A percentile compares a stretch with the other conserved stretches of the same genome.
Conservation (phyloP, 2,113 vertebrate species). For the Sarotherodon lohbergeri region DNA sequence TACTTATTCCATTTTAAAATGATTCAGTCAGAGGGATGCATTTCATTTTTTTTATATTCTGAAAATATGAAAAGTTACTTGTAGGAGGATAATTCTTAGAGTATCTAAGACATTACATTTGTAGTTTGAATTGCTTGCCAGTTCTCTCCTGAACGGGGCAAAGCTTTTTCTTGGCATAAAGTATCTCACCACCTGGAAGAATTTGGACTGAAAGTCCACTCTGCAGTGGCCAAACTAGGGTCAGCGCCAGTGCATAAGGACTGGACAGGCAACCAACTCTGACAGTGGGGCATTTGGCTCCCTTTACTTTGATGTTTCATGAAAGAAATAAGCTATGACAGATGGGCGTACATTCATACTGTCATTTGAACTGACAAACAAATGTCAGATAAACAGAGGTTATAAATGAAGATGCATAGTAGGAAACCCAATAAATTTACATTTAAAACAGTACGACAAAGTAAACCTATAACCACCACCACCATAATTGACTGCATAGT, state of each 20-base stretch:
- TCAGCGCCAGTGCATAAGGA: neutral
- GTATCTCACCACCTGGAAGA: neutral
- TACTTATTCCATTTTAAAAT: neutral
- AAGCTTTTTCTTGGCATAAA: neutral
- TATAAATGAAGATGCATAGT: accelerated
- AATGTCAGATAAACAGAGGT: neutral
- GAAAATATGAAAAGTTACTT: neutral
- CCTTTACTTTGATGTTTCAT: neutral
- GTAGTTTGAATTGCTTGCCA: neutral
- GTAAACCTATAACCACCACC: neutral
- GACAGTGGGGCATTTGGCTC: neutral
- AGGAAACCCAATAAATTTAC: neutral
- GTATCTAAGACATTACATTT: neutral
- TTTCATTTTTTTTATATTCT: neutral
- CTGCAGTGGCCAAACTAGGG: neutral
- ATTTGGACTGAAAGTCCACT: neutral
- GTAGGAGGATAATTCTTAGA: neutral
- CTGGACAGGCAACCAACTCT: neutral
- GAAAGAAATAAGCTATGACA: neutral
- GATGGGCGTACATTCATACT: neutral
- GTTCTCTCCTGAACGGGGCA: neutral
- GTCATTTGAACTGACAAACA: neutral
- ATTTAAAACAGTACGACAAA: neutral
- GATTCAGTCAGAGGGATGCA: neutral
- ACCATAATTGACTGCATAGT: neutral